Base-by-base conservation (phyloP, 2,888 invertebrate species). In the Piscicola geometra region DNA sequence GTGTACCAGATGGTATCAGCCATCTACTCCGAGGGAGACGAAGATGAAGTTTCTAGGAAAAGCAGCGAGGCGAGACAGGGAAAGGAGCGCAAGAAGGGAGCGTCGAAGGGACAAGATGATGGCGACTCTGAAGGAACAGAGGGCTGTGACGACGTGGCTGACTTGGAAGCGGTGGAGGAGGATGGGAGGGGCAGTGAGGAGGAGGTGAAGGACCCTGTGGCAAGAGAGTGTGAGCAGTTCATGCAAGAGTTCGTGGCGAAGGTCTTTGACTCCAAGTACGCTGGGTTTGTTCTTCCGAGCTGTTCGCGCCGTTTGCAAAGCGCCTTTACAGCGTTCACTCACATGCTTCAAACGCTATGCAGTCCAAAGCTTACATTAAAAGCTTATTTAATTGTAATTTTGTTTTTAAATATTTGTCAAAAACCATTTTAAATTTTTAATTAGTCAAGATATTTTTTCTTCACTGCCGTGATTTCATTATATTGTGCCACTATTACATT, bases 211-310 rank as follows among this genome's bases (percentile, higher is more conserved):
- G 80, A 80, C 56, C 75, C 76, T 2, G 67, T 74, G 56, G 33
- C 76, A 0, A 33, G 52, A 21, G 77, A 76, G 28, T 77, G 77
- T 76, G 76, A 75, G 66, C 75, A 79, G 15, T 80, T 80, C 71
- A 90, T 91, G 90, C 89, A 89, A 80, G 85, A 85, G 69, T 91
- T 90, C 82, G 90, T 90, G 1, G 88, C 88, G 50, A 86, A 88
- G 77, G 84, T 91, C 28, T 91, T 91, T 81, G 88, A 87, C 75
- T 86, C 88, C 33, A 81, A 81, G 85, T 85, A 75, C 73, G 75
- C 30, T 18, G 52, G 28, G 18, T 71, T 35, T 35, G 68, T 21
- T 35, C 36, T 28, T 71, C 50, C 41, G 68, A 0, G 36, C 15
- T 18, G 33, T 67, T 67, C 1, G 33, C 33, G 2, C 2, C 1